These are phyloP conservation scores for Zosterops lateralis DNA, from an alignment of 2,113 vertebrate species.

Conservation along the genomic window DNA sequence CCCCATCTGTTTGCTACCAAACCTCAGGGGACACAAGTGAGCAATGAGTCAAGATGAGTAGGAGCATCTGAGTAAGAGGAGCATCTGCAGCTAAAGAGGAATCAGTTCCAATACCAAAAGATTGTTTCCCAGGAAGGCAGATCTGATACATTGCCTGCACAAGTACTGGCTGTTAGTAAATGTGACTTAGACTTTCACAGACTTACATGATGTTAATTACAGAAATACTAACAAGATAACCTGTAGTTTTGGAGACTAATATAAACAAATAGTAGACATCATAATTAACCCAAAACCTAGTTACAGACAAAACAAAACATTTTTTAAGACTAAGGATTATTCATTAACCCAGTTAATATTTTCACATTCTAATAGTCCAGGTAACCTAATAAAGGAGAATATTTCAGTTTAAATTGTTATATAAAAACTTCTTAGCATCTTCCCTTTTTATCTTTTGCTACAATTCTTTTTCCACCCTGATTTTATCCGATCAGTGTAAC, in stretches of 20 bases:
- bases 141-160: neutral
- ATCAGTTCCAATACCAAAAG: neutral
- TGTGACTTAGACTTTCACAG: neutral
- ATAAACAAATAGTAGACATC: neutral
- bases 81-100: neutral
- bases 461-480: neutral
- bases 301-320: neutral
- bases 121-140: neutral
- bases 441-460: neutral
- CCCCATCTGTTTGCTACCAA: neutral
- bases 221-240: neutral
- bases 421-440: neutral
- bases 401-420: neutral
- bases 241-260: neutral
- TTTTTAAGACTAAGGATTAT: neutral
- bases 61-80: neutral
- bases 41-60: neutral
- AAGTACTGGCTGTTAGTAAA: neutral
- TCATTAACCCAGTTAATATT: neutral
- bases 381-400: neutral
- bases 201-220: neutral
- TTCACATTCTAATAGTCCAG: neutral
- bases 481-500: neutral
- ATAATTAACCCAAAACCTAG: neutral
- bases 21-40: neutral